phyloP scores from a whole-genome alignment of 2,888 invertebrate genomes.

The Scrobipalpa atriplicella region DNA sequence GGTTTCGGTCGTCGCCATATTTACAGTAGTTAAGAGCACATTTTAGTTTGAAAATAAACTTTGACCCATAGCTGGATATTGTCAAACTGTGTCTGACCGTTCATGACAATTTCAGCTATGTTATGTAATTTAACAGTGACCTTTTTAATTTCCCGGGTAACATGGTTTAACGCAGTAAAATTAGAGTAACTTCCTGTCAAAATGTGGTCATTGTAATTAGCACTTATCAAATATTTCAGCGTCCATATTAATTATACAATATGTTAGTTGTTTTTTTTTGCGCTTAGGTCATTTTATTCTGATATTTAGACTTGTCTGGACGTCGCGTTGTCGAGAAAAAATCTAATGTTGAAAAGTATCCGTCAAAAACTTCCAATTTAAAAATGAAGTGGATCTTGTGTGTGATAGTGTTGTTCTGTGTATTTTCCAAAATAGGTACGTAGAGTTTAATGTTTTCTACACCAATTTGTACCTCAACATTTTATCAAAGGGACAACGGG shows the following conservation, averaged over 20 bases:
- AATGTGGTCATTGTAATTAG: slow-evolving; percentile 34
- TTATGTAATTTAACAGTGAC: slow-evolving; percentile 32
- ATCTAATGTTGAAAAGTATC: not conserved
- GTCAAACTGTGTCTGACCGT: not conserved
- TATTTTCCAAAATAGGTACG: slow-evolving; percentile 65
- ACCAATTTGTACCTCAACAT: no score
- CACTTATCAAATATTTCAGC: slow-evolving; percentile 33
- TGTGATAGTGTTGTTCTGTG: slow-evolving; percentile 59
- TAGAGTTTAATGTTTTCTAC: not conserved
- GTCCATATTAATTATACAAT: slow-evolving; percentile 27
- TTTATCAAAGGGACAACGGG: no score
- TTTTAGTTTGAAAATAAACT: no score
- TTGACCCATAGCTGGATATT: no score
- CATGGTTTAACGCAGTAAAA: slow-evolving; percentile 25
- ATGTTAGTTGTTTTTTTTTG: slow-evolving; percentile 41
- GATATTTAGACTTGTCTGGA: not conserved
- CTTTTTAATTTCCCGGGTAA: slow-evolving; percentile 40
- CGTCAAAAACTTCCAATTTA: not conserved
- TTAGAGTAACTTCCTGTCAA: slow-evolving; percentile 34
- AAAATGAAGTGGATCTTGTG: slow-evolving; percentile 70
- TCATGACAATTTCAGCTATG: not conserved
- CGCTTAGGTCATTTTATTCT: slow-evolving; percentile 38
- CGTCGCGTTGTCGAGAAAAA: not conserved
- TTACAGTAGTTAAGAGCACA: no score
- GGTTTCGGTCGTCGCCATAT: no score